Conservation (phyloP, 2,888 invertebrate genomes). For the Drosophila borborema region DNA sequence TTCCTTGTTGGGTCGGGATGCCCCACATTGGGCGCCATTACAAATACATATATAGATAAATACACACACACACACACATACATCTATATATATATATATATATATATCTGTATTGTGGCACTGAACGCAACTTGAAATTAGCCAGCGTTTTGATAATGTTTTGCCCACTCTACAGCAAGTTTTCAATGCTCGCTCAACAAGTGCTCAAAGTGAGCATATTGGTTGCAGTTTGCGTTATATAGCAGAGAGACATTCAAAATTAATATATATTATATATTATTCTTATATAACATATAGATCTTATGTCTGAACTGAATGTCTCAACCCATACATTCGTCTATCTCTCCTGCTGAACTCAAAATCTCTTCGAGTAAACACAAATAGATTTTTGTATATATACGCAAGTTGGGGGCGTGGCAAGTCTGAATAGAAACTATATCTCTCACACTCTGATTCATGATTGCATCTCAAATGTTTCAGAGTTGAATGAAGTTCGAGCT, state of each 20-base stretch:
- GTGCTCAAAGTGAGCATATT: neutral
- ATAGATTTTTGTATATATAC: no score
- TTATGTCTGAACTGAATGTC: no score
- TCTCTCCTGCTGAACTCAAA: no score
- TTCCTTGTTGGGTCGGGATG: neutral
- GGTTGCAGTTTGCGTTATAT: no score
- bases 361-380: no score
- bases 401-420: no score
- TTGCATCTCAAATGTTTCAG: neutral
- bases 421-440: no score
- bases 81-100: neutral
- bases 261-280: no score
- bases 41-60: neutral
- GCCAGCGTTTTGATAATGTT: constrained; percentile 45
- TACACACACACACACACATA: no score
- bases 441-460: no score
- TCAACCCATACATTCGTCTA: neutral
- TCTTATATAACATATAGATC: no score
- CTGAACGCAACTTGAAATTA: constrained; percentile 51
- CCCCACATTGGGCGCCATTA: constrained; percentile 35
- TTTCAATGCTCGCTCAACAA: neutral
- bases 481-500: no score
- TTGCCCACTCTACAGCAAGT: constrained; percentile 5
- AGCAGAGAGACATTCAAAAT: neutral
- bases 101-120: neutral